Base-by-base conservation (phyloP, 2,888 invertebrate species). In the Eristalis intricaria region DNA sequence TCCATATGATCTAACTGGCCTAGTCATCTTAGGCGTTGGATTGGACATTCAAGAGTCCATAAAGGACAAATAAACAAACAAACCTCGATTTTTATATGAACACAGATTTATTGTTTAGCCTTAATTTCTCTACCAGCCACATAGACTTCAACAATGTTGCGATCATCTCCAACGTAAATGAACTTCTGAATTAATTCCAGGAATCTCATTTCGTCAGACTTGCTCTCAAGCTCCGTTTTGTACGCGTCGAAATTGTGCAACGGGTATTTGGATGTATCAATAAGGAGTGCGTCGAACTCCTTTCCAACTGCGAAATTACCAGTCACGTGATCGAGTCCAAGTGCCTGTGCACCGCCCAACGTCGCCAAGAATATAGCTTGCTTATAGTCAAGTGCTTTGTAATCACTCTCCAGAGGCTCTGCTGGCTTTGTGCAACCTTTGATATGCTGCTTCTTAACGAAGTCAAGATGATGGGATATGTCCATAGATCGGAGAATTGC, bases 331-430 rank as follows among this genome's bases (percentile, higher is more conserved):
- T 95, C 96, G 88, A 98, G 91, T 2, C 95, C 94, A 58, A 98
- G 93, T 29, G 97, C 98, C 96, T 94, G 94, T 81, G 97, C 97
- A 7, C 98, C 98, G 22, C 98, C 98, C 70, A 97, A 92, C 1
- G 98, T 98, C 15, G 97, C 98, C 89, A 98, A 94, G 91, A 96
- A 96, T 91, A 98, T 96, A 0, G 95, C 97, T 89, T 98, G 97
- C 84, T 94, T 94, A 93, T 96, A 97, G 86, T 94, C 94, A 1
- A 98, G 91, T 0, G 96, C 94, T 60, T 92, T 91, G 71, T 92
- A 92, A 3, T 86, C 61, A 43, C 11, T 11, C 15, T 19, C 7
- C 4, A 60, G n/a, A 10, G 22, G 8, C 1, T 43, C 29, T 4
- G 7, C 32, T 15, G 56, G 7, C 5, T 66, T 70, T 1, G 19